These are phyloP conservation scores for Chrysemys picta DNA, from an alignment of 2,113 vertebrate genomes.

Conservation along the genomic window DNA sequence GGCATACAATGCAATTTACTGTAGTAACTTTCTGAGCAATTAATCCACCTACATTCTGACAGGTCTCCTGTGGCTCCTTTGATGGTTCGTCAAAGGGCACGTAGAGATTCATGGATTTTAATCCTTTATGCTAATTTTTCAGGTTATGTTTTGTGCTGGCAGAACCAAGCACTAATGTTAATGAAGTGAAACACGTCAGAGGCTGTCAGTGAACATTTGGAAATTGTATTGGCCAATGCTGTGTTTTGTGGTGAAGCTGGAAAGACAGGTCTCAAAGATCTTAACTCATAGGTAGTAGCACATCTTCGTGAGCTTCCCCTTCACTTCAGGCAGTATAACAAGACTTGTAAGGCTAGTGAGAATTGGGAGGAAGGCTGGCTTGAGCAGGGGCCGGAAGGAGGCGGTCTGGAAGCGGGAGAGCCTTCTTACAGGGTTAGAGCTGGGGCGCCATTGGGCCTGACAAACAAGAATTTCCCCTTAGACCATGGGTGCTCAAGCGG, in stretches of 20 bases:
- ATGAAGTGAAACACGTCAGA: neutral
- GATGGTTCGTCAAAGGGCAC: conserved; percentile 11
- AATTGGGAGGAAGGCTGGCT: neutral
- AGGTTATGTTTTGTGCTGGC: neutral
- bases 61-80: neutral
- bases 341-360: neutral
- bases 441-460: neutral
- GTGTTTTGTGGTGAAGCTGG: accelerated
- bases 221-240: neutral
- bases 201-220: neutral
- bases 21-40: conserved; percentile 39
- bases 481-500: accelerated
- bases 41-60: conserved; percentile 37
- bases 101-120: neutral
- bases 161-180: accelerated
- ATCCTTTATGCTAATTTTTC: neutral
- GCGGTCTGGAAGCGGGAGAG: neutral
- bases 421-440: neutral
- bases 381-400: neutral
- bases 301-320: accelerated
- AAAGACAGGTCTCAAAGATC: accelerated
- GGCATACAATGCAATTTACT: neutral
- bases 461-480: neutral
- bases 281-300: accelerated
- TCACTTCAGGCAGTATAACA: neutral